These are phyloP conservation scores for Spea bombifrons DNA, from an alignment of 2,113 vertebrate genomes.

Conservation along the genomic window DNA sequence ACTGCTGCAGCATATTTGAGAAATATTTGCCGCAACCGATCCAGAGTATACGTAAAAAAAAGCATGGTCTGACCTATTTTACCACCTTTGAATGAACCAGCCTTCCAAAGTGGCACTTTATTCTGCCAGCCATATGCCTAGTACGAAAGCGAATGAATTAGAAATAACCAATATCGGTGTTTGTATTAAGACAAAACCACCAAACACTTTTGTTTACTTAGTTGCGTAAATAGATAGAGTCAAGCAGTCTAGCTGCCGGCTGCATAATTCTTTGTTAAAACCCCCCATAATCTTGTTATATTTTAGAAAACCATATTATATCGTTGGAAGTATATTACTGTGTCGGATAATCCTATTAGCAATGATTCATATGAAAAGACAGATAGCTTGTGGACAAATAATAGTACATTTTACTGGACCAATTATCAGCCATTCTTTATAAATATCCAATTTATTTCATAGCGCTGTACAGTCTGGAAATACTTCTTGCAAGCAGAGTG, in stretches of 20 bases:
- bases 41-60: conserved; percentile 10
- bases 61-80: conserved; percentile 35
- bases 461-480: not conserved
- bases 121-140: not conserved
- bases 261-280: too few species aligned
- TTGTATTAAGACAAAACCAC: too few species aligned
- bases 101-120: conserved; percentile 5
- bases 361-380: not conserved
- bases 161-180: too few species aligned
- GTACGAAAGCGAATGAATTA: too few species aligned
- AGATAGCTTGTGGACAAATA: not conserved
- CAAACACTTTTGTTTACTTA: not conserved
- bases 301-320: not conserved
- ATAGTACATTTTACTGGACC: not conserved
- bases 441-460: not conserved
- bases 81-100: not conserved
- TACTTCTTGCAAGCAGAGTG: not conserved
- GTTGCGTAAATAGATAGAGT: not conserved
- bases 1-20: conserved; percentile 44
- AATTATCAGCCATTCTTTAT: not conserved
- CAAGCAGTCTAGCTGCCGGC: not conserved
- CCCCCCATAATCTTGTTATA: not conserved
- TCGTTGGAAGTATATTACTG: not conserved
- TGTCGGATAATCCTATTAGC: not conserved
- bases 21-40: conserved; percentile 24